Conservation (phyloP, 1,140 invertebrate species). For the Drosophila insularis region DNA sequence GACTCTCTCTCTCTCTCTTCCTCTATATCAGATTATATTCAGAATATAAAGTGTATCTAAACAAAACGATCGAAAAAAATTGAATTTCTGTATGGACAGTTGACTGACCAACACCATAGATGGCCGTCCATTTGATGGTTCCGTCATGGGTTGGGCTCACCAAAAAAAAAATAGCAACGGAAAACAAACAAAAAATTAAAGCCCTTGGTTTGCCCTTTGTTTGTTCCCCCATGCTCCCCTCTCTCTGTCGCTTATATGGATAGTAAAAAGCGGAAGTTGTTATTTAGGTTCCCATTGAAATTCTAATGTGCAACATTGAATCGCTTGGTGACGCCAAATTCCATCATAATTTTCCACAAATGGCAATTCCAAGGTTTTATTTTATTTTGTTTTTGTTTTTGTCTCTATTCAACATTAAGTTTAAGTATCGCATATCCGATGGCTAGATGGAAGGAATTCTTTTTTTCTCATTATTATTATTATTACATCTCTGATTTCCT, state of each 20-base stretch:
- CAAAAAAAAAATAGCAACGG: background rate
- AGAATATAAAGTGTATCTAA: slow-evolving; percentile 61
- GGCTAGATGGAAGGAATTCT: slow-evolving; percentile 2
- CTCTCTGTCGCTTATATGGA: slow-evolving; percentile 14
- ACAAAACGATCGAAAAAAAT: slow-evolving; percentile 39
- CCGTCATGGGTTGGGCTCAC: slow-evolving; percentile 4
- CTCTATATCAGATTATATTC: background rate
- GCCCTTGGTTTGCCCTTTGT: slow-evolving; percentile 52
- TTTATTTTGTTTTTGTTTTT: background rate
- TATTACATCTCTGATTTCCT: slow-evolving; percentile 27
- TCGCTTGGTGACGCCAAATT: slow-evolving; percentile 51
- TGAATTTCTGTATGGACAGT: slow-evolving; percentile 55
- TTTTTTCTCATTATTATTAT: background rate
- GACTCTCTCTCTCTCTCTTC: too few relatives aligned
- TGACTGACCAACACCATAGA: slow-evolving; percentile 41
- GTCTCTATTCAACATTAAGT: slow-evolving; percentile 37
- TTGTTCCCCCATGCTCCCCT: slow-evolving; percentile 36
- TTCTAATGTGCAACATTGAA: slow-evolving; percentile 55
- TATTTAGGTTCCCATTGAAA: slow-evolving; percentile 72
- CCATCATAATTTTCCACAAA: slow-evolving; percentile 49
- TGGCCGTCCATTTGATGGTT: background rate
- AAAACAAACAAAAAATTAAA: slow-evolving; percentile 15
- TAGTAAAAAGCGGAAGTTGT: slow-evolving; percentile 65
- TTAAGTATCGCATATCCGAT: slow-evolving; percentile 32
- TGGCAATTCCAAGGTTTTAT: slow-evolving; percentile 43